Conservation (phyloP, 2,888 invertebrate genomes). For the Philereme transversata region DNA sequence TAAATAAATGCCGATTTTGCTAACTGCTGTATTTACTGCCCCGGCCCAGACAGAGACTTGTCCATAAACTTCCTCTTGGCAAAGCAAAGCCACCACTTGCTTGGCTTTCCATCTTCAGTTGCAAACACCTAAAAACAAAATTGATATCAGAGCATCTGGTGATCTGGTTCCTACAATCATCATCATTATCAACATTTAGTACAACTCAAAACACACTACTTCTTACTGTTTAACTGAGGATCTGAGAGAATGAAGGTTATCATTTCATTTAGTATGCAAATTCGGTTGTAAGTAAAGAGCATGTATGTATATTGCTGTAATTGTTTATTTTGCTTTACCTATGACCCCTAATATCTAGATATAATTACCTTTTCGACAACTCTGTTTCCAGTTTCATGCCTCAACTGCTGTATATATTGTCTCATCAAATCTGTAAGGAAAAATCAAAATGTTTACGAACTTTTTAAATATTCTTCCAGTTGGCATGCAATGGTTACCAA, state of each 20-base stretch:
- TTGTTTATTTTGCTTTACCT: too few species aligned
- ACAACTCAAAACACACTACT: too few species aligned
- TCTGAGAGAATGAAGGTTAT: too few species aligned
- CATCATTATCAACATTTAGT: too few species aligned
- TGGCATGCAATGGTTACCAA: background rate
- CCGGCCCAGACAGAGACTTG: conserved; percentile 96
- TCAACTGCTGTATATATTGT: conserved; percentile 95
- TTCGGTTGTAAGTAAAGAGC: too few species aligned
- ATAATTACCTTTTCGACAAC: conserved; percentile 92
- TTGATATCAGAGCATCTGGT: too few species aligned
- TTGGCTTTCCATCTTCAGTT: conserved; percentile 96
- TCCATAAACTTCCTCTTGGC: conserved; percentile 99
- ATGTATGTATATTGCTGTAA: too few species aligned
- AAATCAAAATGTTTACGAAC: background rate
- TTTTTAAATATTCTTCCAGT: background rate
- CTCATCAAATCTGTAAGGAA: conserved; percentile 91
- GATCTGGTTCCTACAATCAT: too few species aligned
- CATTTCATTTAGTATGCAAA: too few species aligned
- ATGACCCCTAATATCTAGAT: too few species aligned
- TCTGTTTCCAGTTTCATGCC: conserved; percentile 97
- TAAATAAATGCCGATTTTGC: conserved; percentile 39
- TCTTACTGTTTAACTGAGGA: too few species aligned
- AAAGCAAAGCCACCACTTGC: conserved; percentile 99
- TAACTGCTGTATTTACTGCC: conserved; percentile 82
- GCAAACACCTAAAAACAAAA: conserved; percentile 86